Evolutionary conservation across 1,140 invertebrate genomes (phyloP).

Genomic region (Druon quercuslanigerum): DNA sequence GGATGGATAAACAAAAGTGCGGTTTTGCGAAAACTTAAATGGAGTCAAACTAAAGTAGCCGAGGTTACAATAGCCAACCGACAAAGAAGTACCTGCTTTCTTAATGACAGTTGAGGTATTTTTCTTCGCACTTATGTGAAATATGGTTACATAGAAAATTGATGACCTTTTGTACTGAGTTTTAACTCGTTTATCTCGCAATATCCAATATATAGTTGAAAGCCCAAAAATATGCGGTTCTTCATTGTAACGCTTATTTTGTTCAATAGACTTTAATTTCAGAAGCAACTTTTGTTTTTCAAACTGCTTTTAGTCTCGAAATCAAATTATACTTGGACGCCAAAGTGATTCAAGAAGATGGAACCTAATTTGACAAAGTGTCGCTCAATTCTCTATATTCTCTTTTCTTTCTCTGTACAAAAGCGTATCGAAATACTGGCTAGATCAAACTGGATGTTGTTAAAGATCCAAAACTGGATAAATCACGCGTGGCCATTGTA

Average conservation of each 20-base stretch:
- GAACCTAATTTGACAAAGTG: conserved; percentile 40
- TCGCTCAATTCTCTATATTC: conserved; percentile 48
- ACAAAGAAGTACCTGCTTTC: neutral
- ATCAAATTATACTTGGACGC: too few relatives aligned
- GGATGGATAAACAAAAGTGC: neutral
- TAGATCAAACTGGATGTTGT: conserved; percentile 38
- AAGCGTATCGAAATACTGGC: conserved; percentile 44
- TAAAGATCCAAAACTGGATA: conserved; percentile 45
- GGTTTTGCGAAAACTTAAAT: neutral
- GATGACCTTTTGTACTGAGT: conserved; percentile 43
- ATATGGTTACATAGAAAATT: conserved; percentile 46
- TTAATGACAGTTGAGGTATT: conserved; percentile 25
- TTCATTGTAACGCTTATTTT: neutral
- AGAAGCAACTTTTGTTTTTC: neutral
- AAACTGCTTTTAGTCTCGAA: too few relatives aligned
- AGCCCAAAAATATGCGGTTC: neutral
- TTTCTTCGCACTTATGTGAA: conserved; percentile 37
- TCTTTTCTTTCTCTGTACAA: conserved; percentile 45
- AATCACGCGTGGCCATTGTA: conserved; percentile 62
- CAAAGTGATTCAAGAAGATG: neutral
- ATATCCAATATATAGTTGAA: conserved; percentile 11
- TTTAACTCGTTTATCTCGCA: neutral
- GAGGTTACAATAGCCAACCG: conserved; percentile 55
- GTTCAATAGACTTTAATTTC: neutral
- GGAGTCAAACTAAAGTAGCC: conserved; percentile 43